Percentiles rank a stretch among this genome's conserved stretches.
Evolutionary conservation across 1,140 invertebrate genomes (phyloP).

Genomic region (Drosophila equinoxialis): DNA sequence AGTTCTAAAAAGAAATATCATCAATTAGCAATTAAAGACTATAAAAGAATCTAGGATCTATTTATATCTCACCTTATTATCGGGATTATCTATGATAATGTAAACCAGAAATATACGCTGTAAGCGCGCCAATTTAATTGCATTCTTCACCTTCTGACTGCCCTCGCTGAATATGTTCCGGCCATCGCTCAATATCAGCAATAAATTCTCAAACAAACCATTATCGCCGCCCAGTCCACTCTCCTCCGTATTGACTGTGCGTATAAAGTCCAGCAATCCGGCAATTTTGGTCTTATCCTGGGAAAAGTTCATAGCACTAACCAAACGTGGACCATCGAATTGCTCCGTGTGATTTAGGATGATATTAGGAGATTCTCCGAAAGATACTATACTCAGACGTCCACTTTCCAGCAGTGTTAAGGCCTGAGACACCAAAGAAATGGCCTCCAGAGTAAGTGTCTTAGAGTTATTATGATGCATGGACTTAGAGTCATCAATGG

Average conservation of each 20-base stretch:
- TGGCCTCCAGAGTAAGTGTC: constrained; percentile 96
- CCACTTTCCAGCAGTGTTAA: constrained; percentile 97
- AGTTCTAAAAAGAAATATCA: constrained; percentile 86
- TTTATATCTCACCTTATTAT: constrained; percentile 89
- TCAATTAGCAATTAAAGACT: neutral
- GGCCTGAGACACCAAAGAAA: constrained; percentile 95
- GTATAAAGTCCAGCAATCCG: constrained; percentile 91
- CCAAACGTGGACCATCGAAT: constrained; percentile 92
- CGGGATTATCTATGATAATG: constrained; percentile 96
- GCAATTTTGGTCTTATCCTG: constrained; percentile 92
- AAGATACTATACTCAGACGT: constrained; percentile 94
- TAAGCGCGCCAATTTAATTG: constrained; percentile 91
- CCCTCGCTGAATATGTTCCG: constrained; percentile 96
- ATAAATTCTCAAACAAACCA: constrained; percentile 90
- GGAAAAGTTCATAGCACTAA: constrained; percentile 91
- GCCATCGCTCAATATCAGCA: constrained; percentile 97
- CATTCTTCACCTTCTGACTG: constrained; percentile 88
- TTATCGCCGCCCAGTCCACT: constrained; percentile 85
- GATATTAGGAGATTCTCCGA: constrained; percentile 93
- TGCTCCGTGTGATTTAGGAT: constrained; percentile 93
- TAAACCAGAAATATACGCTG: constrained; percentile 96
- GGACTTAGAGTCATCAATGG: constrained; percentile 98
- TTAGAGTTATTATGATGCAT: constrained; percentile 96
- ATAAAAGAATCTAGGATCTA: neutral
- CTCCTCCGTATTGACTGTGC: constrained; percentile 87